Conservation (phyloP, 92 coral and sea anemone genomes). For the Parazoanthus darwini region DNA sequence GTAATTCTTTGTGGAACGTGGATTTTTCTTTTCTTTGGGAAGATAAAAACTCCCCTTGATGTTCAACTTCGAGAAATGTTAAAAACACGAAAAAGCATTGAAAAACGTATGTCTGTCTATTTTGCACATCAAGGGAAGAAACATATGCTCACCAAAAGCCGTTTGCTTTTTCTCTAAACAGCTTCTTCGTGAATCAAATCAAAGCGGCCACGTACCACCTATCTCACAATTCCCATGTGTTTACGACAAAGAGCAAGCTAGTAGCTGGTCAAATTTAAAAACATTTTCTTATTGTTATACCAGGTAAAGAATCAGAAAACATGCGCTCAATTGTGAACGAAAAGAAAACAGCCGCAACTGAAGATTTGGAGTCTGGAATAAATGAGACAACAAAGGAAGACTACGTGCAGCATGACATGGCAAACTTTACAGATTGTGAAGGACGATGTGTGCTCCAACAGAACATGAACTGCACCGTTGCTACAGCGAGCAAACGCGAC, state of each 20-base stretch:
- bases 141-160: background rate
- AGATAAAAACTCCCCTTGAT: too few relatives aligned
- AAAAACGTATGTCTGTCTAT: too few relatives aligned
- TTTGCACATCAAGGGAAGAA: background rate
- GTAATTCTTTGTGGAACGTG: background rate
- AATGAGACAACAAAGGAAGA: background rate
- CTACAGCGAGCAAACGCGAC: constrained; percentile 2
- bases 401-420: too few relatives aligned
- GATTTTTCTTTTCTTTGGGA: background rate
- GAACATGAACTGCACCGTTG: background rate
- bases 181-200: background rate
- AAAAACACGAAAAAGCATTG: background rate
- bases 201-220: background rate
- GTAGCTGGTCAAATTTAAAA: too few relatives aligned
- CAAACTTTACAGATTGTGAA: background rate
- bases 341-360: background rate
- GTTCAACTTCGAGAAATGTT: too few relatives aligned
- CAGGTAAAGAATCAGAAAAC: background rate
- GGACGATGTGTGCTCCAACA: background rate
- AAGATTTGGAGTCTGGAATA: background rate
- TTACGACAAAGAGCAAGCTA: too few relatives aligned
- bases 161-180: background rate
- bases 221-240: background rate
- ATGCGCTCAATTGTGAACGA: background rate
- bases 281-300: background rate